Evolutionary conservation across 64 coral and sea anemone genomes (phyloP).

Genomic region (Orbicella faveolata): DNA sequence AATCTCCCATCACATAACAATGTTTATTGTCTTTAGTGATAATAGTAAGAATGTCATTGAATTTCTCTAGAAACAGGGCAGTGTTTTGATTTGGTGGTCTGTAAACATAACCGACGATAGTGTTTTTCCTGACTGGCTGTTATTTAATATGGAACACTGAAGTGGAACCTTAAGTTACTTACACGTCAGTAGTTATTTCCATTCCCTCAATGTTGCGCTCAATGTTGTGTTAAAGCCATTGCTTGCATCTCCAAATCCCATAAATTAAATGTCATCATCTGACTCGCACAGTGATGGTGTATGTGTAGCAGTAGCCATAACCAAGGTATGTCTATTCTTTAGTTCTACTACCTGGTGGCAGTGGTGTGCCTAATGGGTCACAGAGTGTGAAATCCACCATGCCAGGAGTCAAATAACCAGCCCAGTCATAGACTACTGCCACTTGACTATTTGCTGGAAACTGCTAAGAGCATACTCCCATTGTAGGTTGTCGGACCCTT

Average conservation of each 20-base stretch:
- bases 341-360: constrained; percentile 34
- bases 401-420: constrained; percentile 42
- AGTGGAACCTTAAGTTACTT: too few relatives aligned
- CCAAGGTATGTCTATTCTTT: constrained; percentile 29
- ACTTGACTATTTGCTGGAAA: constrained; percentile 39
- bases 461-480: constrained; percentile 33
- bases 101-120: too few relatives aligned
- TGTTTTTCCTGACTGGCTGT: too few relatives aligned
- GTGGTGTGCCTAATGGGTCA: constrained; percentile 25
- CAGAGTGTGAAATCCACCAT: constrained; percentile 34
- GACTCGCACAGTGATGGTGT: too few relatives aligned
- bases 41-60: neutral
- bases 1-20: neutral
- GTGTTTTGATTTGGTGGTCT: too few relatives aligned
- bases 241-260: constrained; percentile 58
- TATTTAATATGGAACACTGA: too few relatives aligned
- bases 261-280: too few relatives aligned
- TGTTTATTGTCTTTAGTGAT: neutral
- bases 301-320: constrained; percentile 43
- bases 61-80: too few relatives aligned
- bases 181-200: too few relatives aligned
- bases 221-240: constrained; percentile 58
- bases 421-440: constrained; percentile 66
- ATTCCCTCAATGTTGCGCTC: neutral
- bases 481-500: constrained; percentile 38